These are phyloP conservation scores for Heliconius cydno DNA, from an alignment of 2,888 invertebrate species.

Conservation along the genomic window DNA sequence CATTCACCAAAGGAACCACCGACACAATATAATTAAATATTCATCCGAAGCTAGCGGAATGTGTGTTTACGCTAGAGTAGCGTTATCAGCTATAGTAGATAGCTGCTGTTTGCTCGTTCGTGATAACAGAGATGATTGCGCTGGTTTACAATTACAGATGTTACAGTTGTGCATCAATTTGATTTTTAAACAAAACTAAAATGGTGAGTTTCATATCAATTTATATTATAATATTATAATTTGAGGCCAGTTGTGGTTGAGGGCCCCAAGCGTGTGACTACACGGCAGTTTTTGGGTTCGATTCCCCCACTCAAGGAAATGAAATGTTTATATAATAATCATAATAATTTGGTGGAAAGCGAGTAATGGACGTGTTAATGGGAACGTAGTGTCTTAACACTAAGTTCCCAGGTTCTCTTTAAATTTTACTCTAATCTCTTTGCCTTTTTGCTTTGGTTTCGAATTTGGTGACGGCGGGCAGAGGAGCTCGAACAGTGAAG, in stretches of 20 bases:
- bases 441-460: too few relatives aligned
- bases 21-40: constrained; percentile 1
- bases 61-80: neutral
- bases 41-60: neutral
- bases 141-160: constrained; percentile 20
- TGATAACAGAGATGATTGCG: constrained; percentile 19
- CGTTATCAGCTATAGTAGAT: constrained; percentile 8
- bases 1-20: neutral
- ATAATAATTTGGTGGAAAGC: too few relatives aligned
- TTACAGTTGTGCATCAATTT: constrained; percentile 10
- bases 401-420: neutral
- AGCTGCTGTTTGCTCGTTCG: constrained; percentile 7
- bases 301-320: too few relatives aligned
- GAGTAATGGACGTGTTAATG: too few relatives aligned
- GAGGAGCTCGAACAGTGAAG: too few relatives aligned
- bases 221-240: neutral
- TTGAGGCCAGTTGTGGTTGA: too few relatives aligned
- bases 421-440: neutral
- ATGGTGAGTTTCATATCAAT: neutral
- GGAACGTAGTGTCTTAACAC: neutral
- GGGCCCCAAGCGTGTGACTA: too few relatives aligned
- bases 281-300: too few relatives aligned
- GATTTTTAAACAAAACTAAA: neutral
- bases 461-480: too few relatives aligned
- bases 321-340: too few relatives aligned